Conservation (phyloP, 2,888 invertebrate species). For the Lasioglossum pauxillum region DNA sequence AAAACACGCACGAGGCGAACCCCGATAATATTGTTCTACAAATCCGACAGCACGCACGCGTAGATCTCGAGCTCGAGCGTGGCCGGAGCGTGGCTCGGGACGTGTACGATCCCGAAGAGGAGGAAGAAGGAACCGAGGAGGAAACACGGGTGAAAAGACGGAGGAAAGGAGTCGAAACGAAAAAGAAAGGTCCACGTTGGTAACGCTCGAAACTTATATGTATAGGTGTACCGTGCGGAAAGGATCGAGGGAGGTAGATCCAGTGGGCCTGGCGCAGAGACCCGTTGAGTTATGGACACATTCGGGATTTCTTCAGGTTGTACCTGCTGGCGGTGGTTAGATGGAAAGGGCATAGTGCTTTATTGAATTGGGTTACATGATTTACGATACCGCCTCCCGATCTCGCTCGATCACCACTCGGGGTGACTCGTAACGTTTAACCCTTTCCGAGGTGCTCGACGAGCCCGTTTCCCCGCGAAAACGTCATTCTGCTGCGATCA, state of each 20-base stretch:
- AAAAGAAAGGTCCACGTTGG: constrained; percentile 31
- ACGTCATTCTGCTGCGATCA: constrained; percentile 16
- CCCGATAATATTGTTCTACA: constrained; percentile 78
- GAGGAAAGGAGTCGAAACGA: background rate
- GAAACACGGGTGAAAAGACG: constrained; percentile 15
- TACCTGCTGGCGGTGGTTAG: constrained; percentile 74
- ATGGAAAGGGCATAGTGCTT: constrained; percentile 76
- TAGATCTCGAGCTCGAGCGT: constrained; percentile 35
- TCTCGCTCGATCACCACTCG: constrained; percentile 73
- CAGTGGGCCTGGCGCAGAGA: constrained; percentile 60
- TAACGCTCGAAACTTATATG: constrained; percentile 55
- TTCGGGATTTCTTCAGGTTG: constrained; percentile 78
- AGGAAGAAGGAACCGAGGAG: constrained; percentile 21
- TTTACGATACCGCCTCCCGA: constrained; percentile 77
- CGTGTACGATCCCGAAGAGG: constrained; percentile 24
- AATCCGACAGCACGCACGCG: constrained; percentile 74
- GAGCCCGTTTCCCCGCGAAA: background rate
- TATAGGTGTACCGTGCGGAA: constrained; percentile 50
- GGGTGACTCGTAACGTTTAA: constrained; percentile 71
- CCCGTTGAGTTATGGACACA: constrained; percentile 78
- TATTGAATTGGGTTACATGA: constrained; percentile 82
- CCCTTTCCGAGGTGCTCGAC: constrained; percentile 39
- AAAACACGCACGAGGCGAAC: constrained; percentile 18
- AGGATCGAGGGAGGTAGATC: constrained; percentile 58
- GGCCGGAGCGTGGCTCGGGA: constrained; percentile 36